Evolutionary conservation across 1,140 invertebrate species (phyloP).

Genomic region (Hylyphantes graminicola): DNA sequence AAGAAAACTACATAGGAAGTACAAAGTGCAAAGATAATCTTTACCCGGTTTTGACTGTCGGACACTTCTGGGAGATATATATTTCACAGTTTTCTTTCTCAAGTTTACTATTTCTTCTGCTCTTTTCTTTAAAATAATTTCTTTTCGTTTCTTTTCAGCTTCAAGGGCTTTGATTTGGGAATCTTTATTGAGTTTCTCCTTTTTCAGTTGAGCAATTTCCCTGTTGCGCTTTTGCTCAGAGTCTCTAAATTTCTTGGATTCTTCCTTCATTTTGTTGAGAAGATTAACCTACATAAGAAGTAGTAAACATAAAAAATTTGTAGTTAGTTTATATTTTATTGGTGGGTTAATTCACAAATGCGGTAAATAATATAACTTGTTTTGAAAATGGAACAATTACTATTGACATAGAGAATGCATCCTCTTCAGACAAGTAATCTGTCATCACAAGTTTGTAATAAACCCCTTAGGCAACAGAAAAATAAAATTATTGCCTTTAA

Average conservation of each 20-base stretch:
- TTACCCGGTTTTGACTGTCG: conserved; percentile 69
- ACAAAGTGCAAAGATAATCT: not conserved
- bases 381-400: too few species aligned
- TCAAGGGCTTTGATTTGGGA: conserved; percentile 88
- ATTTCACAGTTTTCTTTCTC: conserved; percentile 74
- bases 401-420: too few species aligned
- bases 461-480: too few species aligned
- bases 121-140: conserved; percentile 91
- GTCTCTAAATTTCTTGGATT: conserved; percentile 80
- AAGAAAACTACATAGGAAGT: conserved; percentile 35
- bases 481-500: too few species aligned
- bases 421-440: too few species aligned
- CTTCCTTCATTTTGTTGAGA: conserved; percentile 93
- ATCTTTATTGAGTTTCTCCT: conserved; percentile 87
- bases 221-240: conserved; percentile 74
- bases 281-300: conserved; percentile 67
- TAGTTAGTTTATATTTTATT: too few species aligned
- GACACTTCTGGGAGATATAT: conserved; percentile 75
- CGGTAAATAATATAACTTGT: too few species aligned
- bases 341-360: too few species aligned
- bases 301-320: too few species aligned
- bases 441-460: too few species aligned
- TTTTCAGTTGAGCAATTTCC: conserved; percentile 89
- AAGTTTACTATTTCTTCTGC: conserved; percentile 93
- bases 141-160: conserved; percentile 84